Conservation (phyloP, 2,797 vertebrate species). For the Helostoma temminkii region DNA sequence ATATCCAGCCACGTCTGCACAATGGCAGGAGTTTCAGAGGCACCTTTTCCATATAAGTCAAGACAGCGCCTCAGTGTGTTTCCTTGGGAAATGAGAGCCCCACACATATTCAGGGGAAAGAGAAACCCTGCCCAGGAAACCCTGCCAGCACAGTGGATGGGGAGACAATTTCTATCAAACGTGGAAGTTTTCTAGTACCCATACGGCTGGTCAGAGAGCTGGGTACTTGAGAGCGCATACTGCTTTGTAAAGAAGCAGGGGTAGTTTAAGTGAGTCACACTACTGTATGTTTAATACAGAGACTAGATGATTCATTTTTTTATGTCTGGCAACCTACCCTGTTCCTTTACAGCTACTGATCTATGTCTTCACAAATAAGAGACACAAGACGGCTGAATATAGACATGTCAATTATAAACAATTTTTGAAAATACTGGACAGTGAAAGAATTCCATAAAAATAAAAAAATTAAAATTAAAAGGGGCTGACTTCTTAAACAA, state of each 20-base stretch:
- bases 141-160: slow-evolving; percentile 42
- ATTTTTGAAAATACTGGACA: slow-evolving; percentile 75
- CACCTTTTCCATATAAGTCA: slow-evolving; percentile 72
- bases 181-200: slow-evolving; percentile 43
- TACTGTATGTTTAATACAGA: slow-evolving; percentile 56
- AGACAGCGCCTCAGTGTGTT: slow-evolving; percentile 71
- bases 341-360: slow-evolving; percentile 60
- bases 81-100: slow-evolving; percentile 79
- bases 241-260: slow-evolving; percentile 46
- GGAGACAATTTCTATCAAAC: slow-evolving; percentile 61
- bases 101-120: slow-evolving; percentile 64
- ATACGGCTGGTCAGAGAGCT: slow-evolving; percentile 38
- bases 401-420: slow-evolving; percentile 71
- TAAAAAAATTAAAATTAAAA: slow-evolving; percentile 23
- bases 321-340: slow-evolving; percentile 52
- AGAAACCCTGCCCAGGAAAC: slow-evolving; percentile 70
- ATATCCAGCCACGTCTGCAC: slow-evolving; percentile 75
- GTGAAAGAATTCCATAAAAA: slow-evolving; percentile 64
- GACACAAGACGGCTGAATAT: slow-evolving; percentile 73
- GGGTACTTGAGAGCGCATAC: slow-evolving; percentile 49
- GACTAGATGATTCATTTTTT: slow-evolving; percentile 39
- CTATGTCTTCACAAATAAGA: slow-evolving; percentile 64
- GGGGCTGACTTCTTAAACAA: slow-evolving; percentile 25
- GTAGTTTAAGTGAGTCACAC: slow-evolving; percentile 41
- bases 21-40: slow-evolving; percentile 72